Base-by-base conservation (phyloP, 2,113 vertebrate genomes). In the Epinephelus moara region DNA sequence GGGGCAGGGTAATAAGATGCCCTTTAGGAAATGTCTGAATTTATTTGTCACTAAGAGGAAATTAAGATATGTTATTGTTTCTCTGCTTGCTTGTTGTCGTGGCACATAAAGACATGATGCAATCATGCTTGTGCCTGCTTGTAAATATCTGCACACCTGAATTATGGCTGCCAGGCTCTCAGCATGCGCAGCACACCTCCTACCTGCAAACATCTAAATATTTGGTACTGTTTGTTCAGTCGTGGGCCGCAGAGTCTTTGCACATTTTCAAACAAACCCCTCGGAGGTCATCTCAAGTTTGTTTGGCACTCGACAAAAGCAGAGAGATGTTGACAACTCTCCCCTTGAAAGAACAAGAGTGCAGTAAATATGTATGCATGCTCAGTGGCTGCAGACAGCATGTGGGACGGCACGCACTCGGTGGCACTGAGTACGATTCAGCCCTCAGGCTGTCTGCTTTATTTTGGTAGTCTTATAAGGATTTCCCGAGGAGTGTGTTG, bases 291-390 rank as follows among this genome's bases (percentile, higher is more conserved):
- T 27, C 12, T 59, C 27, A 6, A 6, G 5, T 53, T 25, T 25
- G 40, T 59, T 70, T 66, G 59, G n/a, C 17, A 1, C 4, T 45
- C 19, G n/a, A 49, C 59, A 66, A 14, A 57, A 30, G 23, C 67
- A 77, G 42, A 71, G 27, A 57, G 70, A 82, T 56, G 53, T 55
- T 67, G 71, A 69, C 63, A 62, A n/a, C 45, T 69, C 40, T 9
- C 19, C 33, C 23, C 45, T 33, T 27, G 63, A 62, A 69, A 78
- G 47, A 42, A 68, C 61, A 18, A 1, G 33, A 15, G 70, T 18
- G 3, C 37, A 13, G 69, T 53, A 52, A 52, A 69, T 52, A 23
- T 50, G 73, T 13, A 18, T 50, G 53, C 40, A 18, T 19, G 57
- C 63, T 61, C 45, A 11, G 40, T 27, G 57, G 66, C 50, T 80